Evolutionary conservation across 2,797 vertebrate genomes (phyloP).

Genomic region (Oryzias sinensis): DNA sequence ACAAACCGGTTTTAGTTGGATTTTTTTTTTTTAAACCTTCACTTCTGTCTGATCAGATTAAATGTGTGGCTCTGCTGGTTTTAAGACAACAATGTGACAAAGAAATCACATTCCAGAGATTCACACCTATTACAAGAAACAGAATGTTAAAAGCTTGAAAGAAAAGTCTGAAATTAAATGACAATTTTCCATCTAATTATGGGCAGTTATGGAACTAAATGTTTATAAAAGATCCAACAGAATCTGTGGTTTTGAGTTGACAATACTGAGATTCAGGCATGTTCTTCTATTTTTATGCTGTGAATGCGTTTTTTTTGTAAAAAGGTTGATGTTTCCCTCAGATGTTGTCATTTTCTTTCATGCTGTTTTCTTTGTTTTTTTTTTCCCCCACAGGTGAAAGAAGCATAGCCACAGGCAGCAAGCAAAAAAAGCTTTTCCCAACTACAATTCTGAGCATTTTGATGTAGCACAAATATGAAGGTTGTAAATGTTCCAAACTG

Average conservation of each 20-base stretch:
- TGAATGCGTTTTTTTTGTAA: background rate
- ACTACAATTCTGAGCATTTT: background rate
- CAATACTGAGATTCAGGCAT: background rate
- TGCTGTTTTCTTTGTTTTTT: constrained; percentile 4
- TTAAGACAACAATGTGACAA: background rate
- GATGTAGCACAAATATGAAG: no score
- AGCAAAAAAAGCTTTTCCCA: constrained; percentile 12
- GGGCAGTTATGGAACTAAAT: no score
- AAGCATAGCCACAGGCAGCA: constrained; percentile 31
- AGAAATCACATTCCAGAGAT: constrained; percentile 20
- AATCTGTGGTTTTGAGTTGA: no score
- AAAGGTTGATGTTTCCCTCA: background rate
- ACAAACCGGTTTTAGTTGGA: constrained; percentile 33
- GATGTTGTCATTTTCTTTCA: background rate
- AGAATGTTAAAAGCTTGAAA: background rate
- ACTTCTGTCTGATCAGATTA: constrained; percentile 17
- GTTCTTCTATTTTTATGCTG: background rate
- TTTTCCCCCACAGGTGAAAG: constrained; percentile 44
- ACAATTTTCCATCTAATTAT: no score
- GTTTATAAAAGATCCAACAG: no score
- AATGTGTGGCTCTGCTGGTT: constrained; percentile 31
- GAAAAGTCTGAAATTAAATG: background rate
- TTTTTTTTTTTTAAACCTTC: constrained; percentile 11
- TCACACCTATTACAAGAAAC: constrained; percentile 6
- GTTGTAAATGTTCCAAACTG: no score